Evolutionary conservation across 2,888 invertebrate genomes (phyloP).

Genomic region (Chesias legatella): DNA sequence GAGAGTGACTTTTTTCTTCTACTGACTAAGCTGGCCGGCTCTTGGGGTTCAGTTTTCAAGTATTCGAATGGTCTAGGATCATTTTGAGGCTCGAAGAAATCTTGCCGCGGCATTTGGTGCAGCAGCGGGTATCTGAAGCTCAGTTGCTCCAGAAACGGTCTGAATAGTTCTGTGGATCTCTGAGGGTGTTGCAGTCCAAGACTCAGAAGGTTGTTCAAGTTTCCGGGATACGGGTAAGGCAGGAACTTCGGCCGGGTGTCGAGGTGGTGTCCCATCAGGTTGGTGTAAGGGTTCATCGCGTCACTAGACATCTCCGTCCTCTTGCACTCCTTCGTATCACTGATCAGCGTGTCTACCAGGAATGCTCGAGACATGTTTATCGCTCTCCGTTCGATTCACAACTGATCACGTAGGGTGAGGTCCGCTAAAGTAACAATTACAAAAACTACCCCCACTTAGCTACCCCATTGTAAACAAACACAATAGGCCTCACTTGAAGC

Average conservation of each 20-base stretch:
- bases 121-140: constrained; percentile 66
- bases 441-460: constrained; percentile 79
- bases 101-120: constrained; percentile 65
- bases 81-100: constrained; percentile 48
- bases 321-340: constrained; percentile 78
- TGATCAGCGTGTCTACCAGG: constrained; percentile 89
- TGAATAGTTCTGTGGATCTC: constrained; percentile 67
- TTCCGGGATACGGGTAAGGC: constrained; percentile 82
- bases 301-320: constrained; percentile 62
- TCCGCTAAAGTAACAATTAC: constrained; percentile 72
- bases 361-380: constrained; percentile 88
- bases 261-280: constrained; percentile 55
- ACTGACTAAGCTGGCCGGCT: constrained; percentile 54
- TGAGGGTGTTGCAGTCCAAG: constrained; percentile 81
- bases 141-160: constrained; percentile 70
- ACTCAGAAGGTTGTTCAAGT: constrained; percentile 83
- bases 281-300: constrained; percentile 58
- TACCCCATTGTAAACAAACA: constrained; percentile 76
- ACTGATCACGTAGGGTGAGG: constrained; percentile 61
- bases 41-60: constrained; percentile 59
- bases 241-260: constrained; percentile 73
- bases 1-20: constrained; percentile 68
- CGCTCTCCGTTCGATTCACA: constrained; percentile 44
- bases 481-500: constrained; percentile 77
- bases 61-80: constrained; percentile 54